Conservation (phyloP, 2,797 vertebrate genomes). For the Leptodactylus fallax region DNA sequence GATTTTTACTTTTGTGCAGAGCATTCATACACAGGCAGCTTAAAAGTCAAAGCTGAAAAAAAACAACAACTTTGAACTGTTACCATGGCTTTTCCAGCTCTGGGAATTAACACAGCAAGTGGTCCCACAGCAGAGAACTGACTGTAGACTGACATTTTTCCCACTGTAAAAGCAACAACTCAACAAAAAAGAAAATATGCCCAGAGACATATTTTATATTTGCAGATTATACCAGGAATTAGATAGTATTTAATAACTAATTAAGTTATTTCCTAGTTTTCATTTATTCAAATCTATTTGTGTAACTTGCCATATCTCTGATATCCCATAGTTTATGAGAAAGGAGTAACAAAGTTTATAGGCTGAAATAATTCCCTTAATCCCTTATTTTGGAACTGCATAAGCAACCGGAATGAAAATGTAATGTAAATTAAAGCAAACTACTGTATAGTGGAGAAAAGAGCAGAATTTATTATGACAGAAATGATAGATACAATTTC, state of each 20-base stretch:
- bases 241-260: not conserved
- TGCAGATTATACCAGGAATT: not conserved
- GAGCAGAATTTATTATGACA: no score
- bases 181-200: conserved; percentile 18
- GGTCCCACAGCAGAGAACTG: conserved; percentile 28
- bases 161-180: not conserved
- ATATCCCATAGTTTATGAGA: not conserved
- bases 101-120: conserved; percentile 44
- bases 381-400: no score
- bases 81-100: conserved; percentile 4
- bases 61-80: conserved; percentile 21
- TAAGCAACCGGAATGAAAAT: no score
- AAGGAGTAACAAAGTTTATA: not conserved
- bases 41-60: conserved; percentile 14
- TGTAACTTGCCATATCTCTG: not conserved
- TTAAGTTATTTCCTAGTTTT: not conserved
- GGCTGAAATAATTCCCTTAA: no score
- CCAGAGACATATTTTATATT: not conserved
- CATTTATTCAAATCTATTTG: not conserved
- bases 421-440: no score
- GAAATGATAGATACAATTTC: no score
- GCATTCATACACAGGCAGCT: conserved; percentile 18
- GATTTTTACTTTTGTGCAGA: not conserved
- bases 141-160: conserved; percentile 7
- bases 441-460: no score